These are phyloP conservation scores for Microtus oregoni DNA, from an alignment of 2,113 vertebrate species.

Conservation along the genomic window DNA sequence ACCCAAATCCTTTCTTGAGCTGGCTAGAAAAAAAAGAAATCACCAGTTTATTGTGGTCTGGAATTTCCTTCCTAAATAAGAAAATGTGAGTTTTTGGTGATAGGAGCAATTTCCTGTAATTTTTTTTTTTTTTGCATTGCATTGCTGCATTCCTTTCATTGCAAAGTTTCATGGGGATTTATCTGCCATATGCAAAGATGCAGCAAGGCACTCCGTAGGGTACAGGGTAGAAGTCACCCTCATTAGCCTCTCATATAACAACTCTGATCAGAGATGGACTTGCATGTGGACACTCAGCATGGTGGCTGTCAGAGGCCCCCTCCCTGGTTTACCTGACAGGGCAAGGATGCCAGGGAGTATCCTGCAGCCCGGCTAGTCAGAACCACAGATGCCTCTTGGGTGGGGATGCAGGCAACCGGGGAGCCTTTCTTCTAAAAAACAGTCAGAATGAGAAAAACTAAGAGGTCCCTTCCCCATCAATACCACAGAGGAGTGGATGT, in stretches of 20 bases:
- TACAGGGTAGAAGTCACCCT: not conserved
- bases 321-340: constrained; percentile 60
- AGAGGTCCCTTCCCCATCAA: not conserved
- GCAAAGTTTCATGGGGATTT: constrained; percentile 24
- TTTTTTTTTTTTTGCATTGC: not conserved
- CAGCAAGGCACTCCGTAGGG: not conserved
- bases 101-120: not conserved
- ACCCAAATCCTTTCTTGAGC: not conserved
- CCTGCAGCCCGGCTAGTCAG: not conserved
- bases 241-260: constrained; percentile 54
- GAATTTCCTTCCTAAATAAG: constrained; percentile 26
- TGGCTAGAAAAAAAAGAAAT: constrained; percentile 24
- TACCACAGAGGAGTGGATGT: not conserved
- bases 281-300: not conserved
- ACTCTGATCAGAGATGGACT: constrained; percentile 19
- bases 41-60: not conserved
- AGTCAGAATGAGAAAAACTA: not conserved
- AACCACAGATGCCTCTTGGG: not conserved
- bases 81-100: not conserved
- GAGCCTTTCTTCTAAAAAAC: not conserved
- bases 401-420: not conserved
- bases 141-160: not conserved
- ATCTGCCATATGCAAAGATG: not conserved
- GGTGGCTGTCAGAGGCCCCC: constrained; percentile 39
- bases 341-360: not conserved